Evolutionary conservation across 2,888 invertebrate genomes (phyloP).

Genomic region (Galerucella nymphaeae): DNA sequence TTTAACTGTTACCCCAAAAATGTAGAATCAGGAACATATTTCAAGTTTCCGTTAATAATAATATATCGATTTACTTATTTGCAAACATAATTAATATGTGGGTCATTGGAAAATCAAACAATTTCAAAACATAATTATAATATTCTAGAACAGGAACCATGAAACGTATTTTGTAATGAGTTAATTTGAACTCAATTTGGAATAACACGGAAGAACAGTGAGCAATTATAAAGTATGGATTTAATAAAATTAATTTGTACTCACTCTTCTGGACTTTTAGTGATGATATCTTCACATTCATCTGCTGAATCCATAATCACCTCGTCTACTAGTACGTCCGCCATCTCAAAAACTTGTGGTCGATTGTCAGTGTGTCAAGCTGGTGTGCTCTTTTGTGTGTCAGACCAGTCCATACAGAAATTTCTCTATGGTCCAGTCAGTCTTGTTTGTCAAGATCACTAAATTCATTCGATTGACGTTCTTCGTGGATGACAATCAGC

Average conservation of each 20-base stretch:
- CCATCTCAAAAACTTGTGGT: slow-evolving; percentile 54
- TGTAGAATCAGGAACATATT: not conserved
- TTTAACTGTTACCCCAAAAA: not conserved
- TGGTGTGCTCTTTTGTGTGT: no score
- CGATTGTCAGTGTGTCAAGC: slow-evolving; percentile 17
- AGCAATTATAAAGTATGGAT: not conserved
- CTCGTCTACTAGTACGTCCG: slow-evolving; percentile 60
- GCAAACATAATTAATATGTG: not conserved
- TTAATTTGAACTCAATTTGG: not conserved
- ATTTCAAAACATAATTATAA: slow-evolving; percentile 28
- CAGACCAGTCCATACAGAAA: no score
- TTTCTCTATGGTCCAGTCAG: slow-evolving; percentile 12
- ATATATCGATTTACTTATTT: not conserved
- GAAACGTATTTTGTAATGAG: not conserved
- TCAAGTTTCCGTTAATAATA: not conserved
- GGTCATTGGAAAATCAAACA: slow-evolving; percentile 1
- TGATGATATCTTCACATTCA: slow-evolving; percentile 60
- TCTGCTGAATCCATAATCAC: slow-evolving; percentile 59
- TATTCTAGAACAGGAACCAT: slow-evolving; percentile 7
- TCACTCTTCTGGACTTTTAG: slow-evolving; percentile 63
- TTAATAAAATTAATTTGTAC: slow-evolving; percentile 46
- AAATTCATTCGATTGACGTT: slow-evolving; percentile 25
- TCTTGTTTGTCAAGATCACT: not conserved
- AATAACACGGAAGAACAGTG: not conserved
- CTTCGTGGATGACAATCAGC: slow-evolving; percentile 16